Percentiles rank a stretch among this genome's conserved stretches.
Evolutionary conservation across 2,888 invertebrate genomes (phyloP).

Genomic region (Cantharis flavilabris): DNA sequence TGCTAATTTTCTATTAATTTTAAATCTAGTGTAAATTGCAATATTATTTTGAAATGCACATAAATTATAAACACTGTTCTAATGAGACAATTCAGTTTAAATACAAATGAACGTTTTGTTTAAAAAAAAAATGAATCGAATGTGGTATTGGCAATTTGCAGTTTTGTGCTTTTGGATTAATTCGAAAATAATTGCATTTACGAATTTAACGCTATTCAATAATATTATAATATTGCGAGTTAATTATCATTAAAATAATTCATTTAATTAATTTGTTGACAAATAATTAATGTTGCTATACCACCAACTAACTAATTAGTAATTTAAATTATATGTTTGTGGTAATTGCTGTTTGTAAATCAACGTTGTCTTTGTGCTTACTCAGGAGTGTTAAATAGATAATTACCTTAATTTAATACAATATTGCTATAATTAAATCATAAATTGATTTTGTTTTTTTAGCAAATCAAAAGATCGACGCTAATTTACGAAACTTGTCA

Average conservation of each 20-base stretch:
- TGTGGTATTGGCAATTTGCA: not conserved
- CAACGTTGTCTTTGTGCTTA: not conserved
- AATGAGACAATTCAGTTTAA: not conserved
- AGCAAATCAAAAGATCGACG: not conserved
- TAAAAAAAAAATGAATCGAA: not conserved
- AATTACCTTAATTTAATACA: not conserved
- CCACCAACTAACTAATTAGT: not conserved
- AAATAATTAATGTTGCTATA: not conserved
- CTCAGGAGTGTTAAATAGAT: not conserved
- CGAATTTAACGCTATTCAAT: not conserved
- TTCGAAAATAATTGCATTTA: not conserved
- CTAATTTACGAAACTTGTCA: not conserved
- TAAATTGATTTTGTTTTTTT: not conserved
- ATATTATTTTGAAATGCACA: not conserved
- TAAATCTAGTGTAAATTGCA: not conserved
- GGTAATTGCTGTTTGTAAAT: not conserved
- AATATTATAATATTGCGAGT: not conserved
- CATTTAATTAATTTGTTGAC: not conserved
- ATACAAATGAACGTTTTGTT: not conserved
- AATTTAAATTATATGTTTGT: not conserved
- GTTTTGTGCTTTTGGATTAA: not conserved
- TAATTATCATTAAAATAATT: not conserved
- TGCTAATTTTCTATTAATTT: not conserved
- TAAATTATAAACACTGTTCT: not conserved
- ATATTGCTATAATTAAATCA: not conserved